Evolutionary conservation across 2,797 vertebrate genomes (phyloP), one percentile per base, ranked within the genome.

Genomic region (Myripristis murdjan): DNA sequence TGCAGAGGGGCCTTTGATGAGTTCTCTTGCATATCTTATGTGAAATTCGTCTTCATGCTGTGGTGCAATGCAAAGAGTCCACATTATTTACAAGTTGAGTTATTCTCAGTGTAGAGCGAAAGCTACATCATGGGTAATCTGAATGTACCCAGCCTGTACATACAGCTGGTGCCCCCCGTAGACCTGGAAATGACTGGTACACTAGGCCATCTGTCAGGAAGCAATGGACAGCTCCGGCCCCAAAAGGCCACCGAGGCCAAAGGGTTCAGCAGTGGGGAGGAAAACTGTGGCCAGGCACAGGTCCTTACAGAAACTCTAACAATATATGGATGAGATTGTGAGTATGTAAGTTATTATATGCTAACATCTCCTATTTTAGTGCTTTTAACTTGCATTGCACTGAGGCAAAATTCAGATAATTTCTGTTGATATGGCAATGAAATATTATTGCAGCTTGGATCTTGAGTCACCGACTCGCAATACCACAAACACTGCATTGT

Each of bases 131-230:
- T 54, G 57, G 51, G 39, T 62, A 48, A 59, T 69, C 28, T 77
- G 61, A 26, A 10, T 70, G 57, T 58, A 64, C 44, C 64, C 52
- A 67, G 66, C 61, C 63, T 83, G 76, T 71, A 87, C 74, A 77
- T 82, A 84, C 84, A 86, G 82, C 79, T 85, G 68, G 83, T 81
- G 66, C 81, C 79, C 77, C 71, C 11, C 15, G 59, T 63, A 55
- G 67, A 57, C 41, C 54, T 71, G 85, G 75, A 86, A 69, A 75
- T 82, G 53, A 74, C 65, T 57, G 54, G 20, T 47, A 70, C 64
- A 66, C 64, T 20, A 73, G 59, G 61, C 92, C 92, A 93, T 93
- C 91, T 93, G 92, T 88, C 88, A 84, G 85, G 85, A 90, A 87
- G 86, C 68, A 78, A 76, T 2, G 18, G 72, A 75, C 67, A 16